phyloP scores from a whole-genome alignment of 2,113 vertebrate genomes.

The Crotalus tigris region DNA sequence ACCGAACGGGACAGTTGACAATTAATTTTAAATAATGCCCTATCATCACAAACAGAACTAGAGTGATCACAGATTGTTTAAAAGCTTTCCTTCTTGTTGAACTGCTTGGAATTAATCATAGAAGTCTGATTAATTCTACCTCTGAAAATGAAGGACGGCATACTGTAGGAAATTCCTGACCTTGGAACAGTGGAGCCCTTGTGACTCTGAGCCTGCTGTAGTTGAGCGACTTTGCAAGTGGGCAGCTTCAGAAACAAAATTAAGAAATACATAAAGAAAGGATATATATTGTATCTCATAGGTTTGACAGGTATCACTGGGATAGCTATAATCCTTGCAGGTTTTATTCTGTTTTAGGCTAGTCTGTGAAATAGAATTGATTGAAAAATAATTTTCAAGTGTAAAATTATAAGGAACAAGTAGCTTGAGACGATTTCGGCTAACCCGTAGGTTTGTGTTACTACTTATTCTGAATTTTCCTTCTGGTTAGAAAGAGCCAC shows the following conservation, averaged over 20 bases:
- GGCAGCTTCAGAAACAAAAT: not conserved
- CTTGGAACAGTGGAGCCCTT: not conserved
- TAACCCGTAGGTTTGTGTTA: not conserved
- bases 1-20: not conserved
- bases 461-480: not conserved
- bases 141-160: not conserved
- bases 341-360: not conserved
- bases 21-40: not conserved
- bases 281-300: not conserved
- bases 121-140: not conserved
- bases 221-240: not conserved
- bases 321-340: not conserved
- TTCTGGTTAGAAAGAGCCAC: not conserved
- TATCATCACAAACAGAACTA: not conserved
- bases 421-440: not conserved
- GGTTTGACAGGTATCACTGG: not conserved
- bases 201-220: not conserved
- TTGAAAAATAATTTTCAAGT: not conserved
- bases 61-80: not conserved
- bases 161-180: not conserved
- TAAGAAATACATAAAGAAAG: not conserved
- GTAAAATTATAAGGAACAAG: not conserved
- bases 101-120: not conserved
- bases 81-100: not conserved
- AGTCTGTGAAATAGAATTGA: not conserved